These are phyloP conservation scores for Acronicta aceris DNA, from an alignment of 2,888 invertebrate genomes.

Conservation along the genomic window DNA sequence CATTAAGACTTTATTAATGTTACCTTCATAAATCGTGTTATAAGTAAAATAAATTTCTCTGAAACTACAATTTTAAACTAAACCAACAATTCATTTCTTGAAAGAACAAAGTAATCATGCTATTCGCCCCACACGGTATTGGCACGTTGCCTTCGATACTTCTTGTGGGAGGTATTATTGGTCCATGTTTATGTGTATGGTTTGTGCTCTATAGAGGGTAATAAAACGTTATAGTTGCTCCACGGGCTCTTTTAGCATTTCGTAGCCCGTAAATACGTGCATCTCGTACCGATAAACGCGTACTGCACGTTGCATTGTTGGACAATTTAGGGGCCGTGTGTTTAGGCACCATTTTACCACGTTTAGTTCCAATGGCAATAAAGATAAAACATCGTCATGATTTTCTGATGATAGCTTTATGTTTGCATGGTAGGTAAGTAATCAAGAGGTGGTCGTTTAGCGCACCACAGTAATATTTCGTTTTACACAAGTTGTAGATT, in stretches of 20 bases:
- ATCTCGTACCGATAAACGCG: conserved; percentile 74
- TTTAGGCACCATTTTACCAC: conserved; percentile 28
- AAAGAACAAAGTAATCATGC: conserved; percentile 40
- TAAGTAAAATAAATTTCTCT: conserved; percentile 5
- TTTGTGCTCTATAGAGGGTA: conserved; percentile 75
- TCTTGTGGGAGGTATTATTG: conserved; percentile 75
- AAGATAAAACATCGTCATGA: conserved; percentile 41
- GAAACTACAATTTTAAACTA: conserved; percentile 14
- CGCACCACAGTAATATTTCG: too few relatives aligned
- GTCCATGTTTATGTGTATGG: conserved; percentile 74
- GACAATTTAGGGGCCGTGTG: conserved; percentile 50
- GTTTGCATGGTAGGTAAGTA: too few relatives aligned
- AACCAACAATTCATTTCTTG: conserved; percentile 18
- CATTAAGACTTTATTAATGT: too few relatives aligned
- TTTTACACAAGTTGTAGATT: too few relatives aligned
- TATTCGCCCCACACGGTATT: conserved; percentile 58
- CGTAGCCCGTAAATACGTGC: conserved; percentile 76
- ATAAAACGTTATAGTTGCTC: conserved; percentile 83
- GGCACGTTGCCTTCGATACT: conserved; percentile 76
- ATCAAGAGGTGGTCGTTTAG: too few relatives aligned
- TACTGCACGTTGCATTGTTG: conserved; percentile 65
- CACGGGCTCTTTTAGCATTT: conserved; percentile 75
- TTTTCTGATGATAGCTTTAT: conserved; percentile 24
- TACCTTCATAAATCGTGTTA: too few relatives aligned
- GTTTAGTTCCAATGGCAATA: conserved; percentile 29